These are phyloP conservation scores for Drosophila rubida DNA, from an alignment of 2,888 invertebrate species.

Conservation along the genomic window DNA sequence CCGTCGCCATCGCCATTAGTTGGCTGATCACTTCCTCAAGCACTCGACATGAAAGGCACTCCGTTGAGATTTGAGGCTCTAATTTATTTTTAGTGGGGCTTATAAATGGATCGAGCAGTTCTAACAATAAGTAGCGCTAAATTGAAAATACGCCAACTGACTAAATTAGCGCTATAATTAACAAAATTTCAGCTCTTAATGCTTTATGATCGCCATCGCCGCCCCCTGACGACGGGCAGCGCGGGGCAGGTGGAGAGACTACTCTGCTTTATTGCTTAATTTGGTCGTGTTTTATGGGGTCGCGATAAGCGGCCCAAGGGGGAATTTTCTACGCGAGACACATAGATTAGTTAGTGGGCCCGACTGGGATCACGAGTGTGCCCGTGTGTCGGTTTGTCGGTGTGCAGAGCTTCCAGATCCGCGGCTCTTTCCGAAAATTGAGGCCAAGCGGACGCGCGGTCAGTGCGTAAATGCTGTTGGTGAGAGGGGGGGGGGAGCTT, in stretches of 20 bases:
- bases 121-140: conserved; percentile 73
- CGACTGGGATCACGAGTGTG: conserved; percentile 51
- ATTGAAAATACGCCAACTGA: conserved; percentile 55
- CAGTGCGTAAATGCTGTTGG: background rate
- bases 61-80: conserved; percentile 48
- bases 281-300: conserved; percentile 59
- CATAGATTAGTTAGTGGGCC: conserved; percentile 53
- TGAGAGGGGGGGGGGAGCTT: conserved; percentile 35
- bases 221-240: too few species aligned
- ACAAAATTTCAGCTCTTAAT: conserved; percentile 38
- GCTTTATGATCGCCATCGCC: too few species aligned
- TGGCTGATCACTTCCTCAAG: conserved; percentile 15
- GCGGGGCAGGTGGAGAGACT: background rate
- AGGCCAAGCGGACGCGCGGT: background rate
- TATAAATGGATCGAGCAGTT: conserved; percentile 59
- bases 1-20: too few species aligned
- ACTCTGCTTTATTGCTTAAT: conserved; percentile 60
- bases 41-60: conserved; percentile 19
- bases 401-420: background rate
- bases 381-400: too few species aligned
- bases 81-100: conserved; percentile 71
- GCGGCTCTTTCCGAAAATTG: background rate
- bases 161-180: conserved; percentile 74
- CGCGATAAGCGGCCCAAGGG: conserved; percentile 56
- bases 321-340: conserved; percentile 37